Evolutionary conservation across 2,888 invertebrate genomes (phyloP).

Genomic region (Zygogramma bicolorata): DNA sequence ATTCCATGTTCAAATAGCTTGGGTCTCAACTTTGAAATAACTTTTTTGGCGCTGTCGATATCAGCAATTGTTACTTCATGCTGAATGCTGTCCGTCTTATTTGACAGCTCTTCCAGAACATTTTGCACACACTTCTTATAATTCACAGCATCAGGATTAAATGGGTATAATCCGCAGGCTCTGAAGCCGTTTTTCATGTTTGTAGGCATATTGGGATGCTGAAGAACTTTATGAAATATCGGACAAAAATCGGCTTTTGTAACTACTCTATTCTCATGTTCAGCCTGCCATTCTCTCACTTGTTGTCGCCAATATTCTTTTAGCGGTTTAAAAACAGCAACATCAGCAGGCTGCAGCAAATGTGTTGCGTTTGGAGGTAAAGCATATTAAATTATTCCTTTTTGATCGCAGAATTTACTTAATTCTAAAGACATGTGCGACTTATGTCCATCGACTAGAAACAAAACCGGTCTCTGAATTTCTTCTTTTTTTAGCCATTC

Average conservation of each 20-base stretch:
- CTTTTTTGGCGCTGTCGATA: too few species aligned
- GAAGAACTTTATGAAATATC: constrained; percentile 43
- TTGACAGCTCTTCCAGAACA: constrained; percentile 13
- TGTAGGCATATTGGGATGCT: constrained; percentile 34
- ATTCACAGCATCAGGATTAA: constrained; percentile 34
- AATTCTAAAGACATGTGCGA: constrained; percentile 51
- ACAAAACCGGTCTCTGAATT: constrained; percentile 45
- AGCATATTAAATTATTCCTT: constrained; percentile 51
- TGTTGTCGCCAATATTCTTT: constrained; percentile 55
- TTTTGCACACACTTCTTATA: constrained; percentile 38
- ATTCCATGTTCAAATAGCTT: too few species aligned
- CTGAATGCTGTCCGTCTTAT: neutral
- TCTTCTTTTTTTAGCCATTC: constrained; percentile 42
- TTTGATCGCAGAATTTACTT: constrained; percentile 50
- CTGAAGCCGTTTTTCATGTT: constrained; percentile 40
- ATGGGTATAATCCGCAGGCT: constrained; percentile 42
- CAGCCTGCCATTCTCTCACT: too few species aligned
- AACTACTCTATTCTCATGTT: constrained; percentile 43
- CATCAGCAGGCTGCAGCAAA: constrained; percentile 53
- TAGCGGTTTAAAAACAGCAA: constrained; percentile 54
- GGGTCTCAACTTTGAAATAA: too few species aligned
- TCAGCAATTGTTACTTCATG: neutral
- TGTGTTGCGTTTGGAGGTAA: constrained; percentile 49
- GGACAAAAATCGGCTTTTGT: constrained; percentile 53
- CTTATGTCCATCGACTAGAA: constrained; percentile 54